Base-by-base conservation (phyloP, 2,888 invertebrate genomes). In the Baronia brevicornis region DNA sequence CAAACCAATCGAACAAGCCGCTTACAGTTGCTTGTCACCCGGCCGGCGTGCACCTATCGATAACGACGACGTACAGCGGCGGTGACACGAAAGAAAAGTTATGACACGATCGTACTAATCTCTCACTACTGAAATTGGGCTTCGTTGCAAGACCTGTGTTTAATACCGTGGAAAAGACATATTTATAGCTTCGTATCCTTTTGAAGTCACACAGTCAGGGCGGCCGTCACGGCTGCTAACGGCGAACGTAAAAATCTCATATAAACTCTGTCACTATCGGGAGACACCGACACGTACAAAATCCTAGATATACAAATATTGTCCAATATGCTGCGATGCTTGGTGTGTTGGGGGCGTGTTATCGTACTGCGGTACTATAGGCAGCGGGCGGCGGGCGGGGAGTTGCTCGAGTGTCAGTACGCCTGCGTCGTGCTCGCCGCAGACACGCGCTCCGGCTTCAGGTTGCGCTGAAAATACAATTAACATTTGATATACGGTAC, bases 381-480 rank as follows among this genome's bases (percentile, higher is more conserved):
- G 68, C 74, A 64, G 63, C 71, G 70, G 59, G 64, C 51, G 57
- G 48, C 60, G 66, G 69, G 73, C 71, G 70, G 62, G 49, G 62
- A 38, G 50, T 38, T 36, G 45, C 60, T 53, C 61, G 60, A 51
- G 65, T 65, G 82, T 84, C 84, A 84, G 84, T 84, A 84, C 63
- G 82, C 82, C 56, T 79, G 84, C 47, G 84, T 84, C 42, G 82
- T 78, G 54, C 75, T 77, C 18, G 80, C 80, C 24, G 75, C 60
- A 5, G 79, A 56, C 33, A 79, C 77, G 44, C 80, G 78, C 21
- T 78, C 78, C 44, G 71, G 64, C 43, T 80, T 79, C 44, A 79
- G 49, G 58, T 74, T 75, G 53, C 80, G 80, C 82, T 82, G 68
- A 3, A 43, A 48, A 57, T 42, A 48, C 54, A 38, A 43, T 25